Base-by-base conservation (phyloP, 2,888 invertebrate species). In the Chloroclysta siterata region DNA sequence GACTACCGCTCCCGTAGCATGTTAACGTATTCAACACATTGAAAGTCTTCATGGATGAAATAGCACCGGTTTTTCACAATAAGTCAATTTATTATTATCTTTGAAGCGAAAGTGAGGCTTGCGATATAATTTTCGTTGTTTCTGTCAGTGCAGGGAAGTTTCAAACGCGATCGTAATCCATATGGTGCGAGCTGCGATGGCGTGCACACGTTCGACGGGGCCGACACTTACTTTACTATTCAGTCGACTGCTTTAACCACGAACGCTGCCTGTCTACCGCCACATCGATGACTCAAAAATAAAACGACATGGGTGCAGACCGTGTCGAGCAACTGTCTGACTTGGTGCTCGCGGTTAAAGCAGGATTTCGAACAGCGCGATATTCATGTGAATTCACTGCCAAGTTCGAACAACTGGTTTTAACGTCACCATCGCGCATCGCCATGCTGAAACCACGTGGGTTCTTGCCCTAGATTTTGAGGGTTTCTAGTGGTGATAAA, bases 331-430 rank as follows among this genome's bases (percentile, higher is more conserved):
- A 50, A 75, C 46, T 66, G 41, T 63, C 71, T 56, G 73, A 76
- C 74, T 74, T 79, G 71, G 42, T 17, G 6, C 0, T 28, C 6
- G 33, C 15, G 11, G 13, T 59, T 68, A 83, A 67, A 74, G 74
- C 71, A 65, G 58, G 73, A 66, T 72, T 72, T 77, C 65, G 47
- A 28, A 0, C 3, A n/a, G 0, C 29, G 13, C 46, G 5, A 8
- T 29, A 68, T 65, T 14, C 52, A 48, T 29, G 58, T 75, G 78
- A 85, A 85, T 89, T 89, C 88, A 88, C 81, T 89, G 89, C 89
- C 90, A 91, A 90, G 90, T 89, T 89, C 88, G 87, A 81, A 84
- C 81, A 85, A 89, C 88, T 84, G 83, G 86, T 89, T 89, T 77
- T 78, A 73, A 76, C 77, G 75, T 88, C 84, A 85, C 11, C 46